Conservation (phyloP, 2,888 invertebrate species). For the Nesidiocoris tenuis region DNA sequence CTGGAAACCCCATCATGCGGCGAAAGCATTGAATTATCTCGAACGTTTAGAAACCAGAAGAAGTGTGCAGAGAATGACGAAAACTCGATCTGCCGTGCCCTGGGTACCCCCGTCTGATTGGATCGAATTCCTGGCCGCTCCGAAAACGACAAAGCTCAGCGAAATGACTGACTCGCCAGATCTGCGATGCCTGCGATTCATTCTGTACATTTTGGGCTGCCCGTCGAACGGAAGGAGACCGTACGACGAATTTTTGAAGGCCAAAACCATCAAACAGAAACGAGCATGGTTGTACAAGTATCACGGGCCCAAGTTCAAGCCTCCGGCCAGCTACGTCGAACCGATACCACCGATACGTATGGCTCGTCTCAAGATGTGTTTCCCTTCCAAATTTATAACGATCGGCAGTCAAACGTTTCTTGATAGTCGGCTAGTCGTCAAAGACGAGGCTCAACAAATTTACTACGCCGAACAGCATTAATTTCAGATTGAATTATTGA, state of each 20-base stretch:
- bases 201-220: conserved; percentile 27
- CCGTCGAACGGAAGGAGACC: conserved; percentile 11
- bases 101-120: conserved; percentile 5
- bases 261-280: conserved; percentile 20
- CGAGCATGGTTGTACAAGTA: conserved; percentile 31
- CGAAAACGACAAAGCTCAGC: not conserved
- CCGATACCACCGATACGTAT: not conserved
- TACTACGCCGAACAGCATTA: too few relatives aligned
- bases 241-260: conserved; percentile 21
- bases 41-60: conserved; percentile 21
- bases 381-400: not conserved
- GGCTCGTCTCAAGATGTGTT: not conserved
- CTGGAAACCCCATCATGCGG: conserved; percentile 29
- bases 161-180: not conserved
- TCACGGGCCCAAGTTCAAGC: conserved; percentile 16
- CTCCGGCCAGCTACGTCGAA: not conserved
- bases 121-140: not conserved
- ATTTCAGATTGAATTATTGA: too few relatives aligned
- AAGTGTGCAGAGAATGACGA: not conserved
- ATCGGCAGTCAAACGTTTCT: not conserved
- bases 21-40: conserved; percentile 8
- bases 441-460: not conserved
- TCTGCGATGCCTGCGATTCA: conserved; percentile 3
- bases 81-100: not conserved
- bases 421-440: not conserved